Evolutionary conservation across 2,888 invertebrate species (phyloP).

Genomic region (Abscondita cerata): DNA sequence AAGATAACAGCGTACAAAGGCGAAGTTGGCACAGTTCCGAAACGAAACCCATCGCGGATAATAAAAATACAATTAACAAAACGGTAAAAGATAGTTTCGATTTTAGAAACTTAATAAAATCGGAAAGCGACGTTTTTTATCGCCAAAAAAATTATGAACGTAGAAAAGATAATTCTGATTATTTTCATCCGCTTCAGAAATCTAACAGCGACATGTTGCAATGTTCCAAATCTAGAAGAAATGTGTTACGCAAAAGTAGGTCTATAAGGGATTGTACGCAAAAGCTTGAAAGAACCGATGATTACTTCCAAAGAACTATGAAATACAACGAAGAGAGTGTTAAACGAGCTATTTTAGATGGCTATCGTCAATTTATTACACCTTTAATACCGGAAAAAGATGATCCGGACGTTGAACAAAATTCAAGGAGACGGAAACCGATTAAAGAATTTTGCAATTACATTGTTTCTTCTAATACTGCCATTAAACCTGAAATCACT

Average conservation of each 20-base stretch:
- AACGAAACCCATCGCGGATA: slow-evolving; percentile 11
- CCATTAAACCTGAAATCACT: slow-evolving; percentile 30
- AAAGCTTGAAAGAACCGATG: slow-evolving; percentile 48
- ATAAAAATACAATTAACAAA: slow-evolving; percentile 20
- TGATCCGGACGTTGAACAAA: slow-evolving; percentile 9
- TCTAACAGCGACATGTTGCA: slow-evolving; percentile 25
- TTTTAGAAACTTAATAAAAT: slow-evolving; percentile 23
- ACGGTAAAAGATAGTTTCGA: slow-evolving; percentile 6
- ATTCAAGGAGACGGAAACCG: slow-evolving; percentile 24
- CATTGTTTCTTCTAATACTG: slow-evolving; percentile 38
- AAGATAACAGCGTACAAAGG: slow-evolving; percentile 62
- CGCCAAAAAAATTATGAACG: not conserved
- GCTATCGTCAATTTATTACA: slow-evolving; percentile 50
- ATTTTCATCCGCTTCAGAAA: not conserved
- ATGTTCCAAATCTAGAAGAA: not conserved
- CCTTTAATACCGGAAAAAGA: slow-evolving; percentile 12
- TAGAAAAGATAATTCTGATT: not conserved
- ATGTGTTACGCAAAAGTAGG: slow-evolving; percentile 22
- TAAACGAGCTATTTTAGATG: slow-evolving; percentile 50
- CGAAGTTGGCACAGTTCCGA: slow-evolving; percentile 51
- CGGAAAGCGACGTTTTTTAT: slow-evolving; percentile 25
- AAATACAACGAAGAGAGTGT: slow-evolving; percentile 48
- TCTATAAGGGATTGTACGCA: slow-evolving; percentile 22
- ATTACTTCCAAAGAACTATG: slow-evolving; percentile 48
- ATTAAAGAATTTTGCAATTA: slow-evolving; percentile 39